These are phyloP conservation scores for Epinotia demarniana DNA, from an alignment of 2,888 invertebrate genomes.

Conservation along the genomic window DNA sequence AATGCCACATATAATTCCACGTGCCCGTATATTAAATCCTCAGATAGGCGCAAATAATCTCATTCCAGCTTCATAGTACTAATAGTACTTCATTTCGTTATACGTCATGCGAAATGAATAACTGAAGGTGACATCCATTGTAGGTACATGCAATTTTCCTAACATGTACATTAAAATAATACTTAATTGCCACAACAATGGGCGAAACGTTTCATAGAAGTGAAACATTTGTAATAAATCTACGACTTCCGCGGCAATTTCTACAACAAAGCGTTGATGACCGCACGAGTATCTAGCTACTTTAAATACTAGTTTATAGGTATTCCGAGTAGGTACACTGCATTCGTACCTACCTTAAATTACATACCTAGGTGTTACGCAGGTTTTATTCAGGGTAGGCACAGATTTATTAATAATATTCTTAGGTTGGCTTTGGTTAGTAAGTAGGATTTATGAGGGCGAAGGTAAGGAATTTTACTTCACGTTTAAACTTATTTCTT, in stretches of 20 bases:
- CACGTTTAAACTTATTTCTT: too few species aligned
- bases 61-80: neutral
- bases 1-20: neutral
- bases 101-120: constrained; percentile 27
- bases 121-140: constrained; percentile 34
- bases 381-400: too few species aligned
- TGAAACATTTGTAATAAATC: constrained; percentile 43
- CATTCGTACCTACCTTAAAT: too few species aligned
- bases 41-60: constrained; percentile 20
- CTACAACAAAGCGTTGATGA: constrained; percentile 23
- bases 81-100: neutral
- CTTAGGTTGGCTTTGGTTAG: too few species aligned
- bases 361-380: too few species aligned
- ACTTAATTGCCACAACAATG: constrained; percentile 38
- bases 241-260: constrained; percentile 35
- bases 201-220: constrained; percentile 35
- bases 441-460: too few species aligned
- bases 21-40: neutral
- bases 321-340: too few species aligned
- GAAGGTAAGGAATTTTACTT: too few species aligned
- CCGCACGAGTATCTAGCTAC: neutral
- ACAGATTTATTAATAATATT: too few species aligned
- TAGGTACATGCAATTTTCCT: constrained; percentile 13
- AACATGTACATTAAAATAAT: constrained; percentile 38
- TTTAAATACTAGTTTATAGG: neutral